Evolutionary conservation across 2,888 invertebrate species (phyloP).

Genomic region (Leptarthrus brevirostris): DNA sequence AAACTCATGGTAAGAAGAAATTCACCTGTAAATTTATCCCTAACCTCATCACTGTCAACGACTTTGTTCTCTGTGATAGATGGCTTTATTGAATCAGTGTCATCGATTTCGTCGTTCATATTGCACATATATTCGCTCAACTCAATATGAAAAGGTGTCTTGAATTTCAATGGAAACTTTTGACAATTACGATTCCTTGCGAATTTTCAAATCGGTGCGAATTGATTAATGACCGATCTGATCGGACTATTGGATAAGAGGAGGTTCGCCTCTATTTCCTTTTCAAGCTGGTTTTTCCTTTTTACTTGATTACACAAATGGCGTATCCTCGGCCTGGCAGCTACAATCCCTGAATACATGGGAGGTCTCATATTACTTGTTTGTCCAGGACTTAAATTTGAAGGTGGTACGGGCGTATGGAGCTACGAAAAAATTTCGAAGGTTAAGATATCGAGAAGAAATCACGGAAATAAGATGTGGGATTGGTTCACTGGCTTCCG

Average conservation of each 20-base stretch:
- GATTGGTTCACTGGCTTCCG: conserved; percentile 49
- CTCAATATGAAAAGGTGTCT: not conserved
- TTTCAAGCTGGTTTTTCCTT: not conserved
- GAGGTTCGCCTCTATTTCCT: conserved; percentile 33
- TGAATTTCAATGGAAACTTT: not conserved
- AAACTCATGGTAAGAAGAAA: not conserved
- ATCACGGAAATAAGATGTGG: conserved; percentile 50
- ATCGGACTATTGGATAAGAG: conserved; percentile 31
- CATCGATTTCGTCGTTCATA: not conserved
- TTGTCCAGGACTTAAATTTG: conserved; percentile 26
- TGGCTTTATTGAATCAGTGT: not conserved
- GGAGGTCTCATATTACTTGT: conserved; percentile 30
- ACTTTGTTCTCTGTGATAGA: conserved; percentile 4
- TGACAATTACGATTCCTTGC: not conserved
- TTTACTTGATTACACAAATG: conserved; percentile 30
- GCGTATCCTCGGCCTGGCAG: conserved; percentile 10
- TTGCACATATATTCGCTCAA: not conserved
- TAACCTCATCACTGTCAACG: not conserved
- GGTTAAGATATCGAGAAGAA: conserved; percentile 43
- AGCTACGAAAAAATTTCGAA: conserved; percentile 21
- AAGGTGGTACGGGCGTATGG: not conserved
- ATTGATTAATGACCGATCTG: conserved; percentile 46
- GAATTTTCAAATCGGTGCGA: conserved; percentile 34
- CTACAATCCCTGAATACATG: conserved; percentile 12
- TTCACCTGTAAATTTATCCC: not conserved